Evolutionary conservation across 2,797 vertebrate genomes (phyloP).

Genomic region (Hydrolagus colliei): DNA sequence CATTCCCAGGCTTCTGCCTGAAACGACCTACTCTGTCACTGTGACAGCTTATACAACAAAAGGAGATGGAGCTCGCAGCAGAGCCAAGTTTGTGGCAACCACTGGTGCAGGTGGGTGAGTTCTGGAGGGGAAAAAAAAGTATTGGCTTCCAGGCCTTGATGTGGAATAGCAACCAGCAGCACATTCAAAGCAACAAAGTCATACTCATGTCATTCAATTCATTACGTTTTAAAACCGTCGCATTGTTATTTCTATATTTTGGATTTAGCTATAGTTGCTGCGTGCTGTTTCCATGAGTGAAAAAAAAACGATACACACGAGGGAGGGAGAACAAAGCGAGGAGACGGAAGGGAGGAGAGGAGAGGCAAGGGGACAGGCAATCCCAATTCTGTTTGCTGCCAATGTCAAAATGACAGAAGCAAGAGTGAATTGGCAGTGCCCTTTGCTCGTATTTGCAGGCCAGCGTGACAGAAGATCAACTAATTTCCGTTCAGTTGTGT

Average conservation of each 20-base stretch:
- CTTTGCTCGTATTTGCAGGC: background rate
- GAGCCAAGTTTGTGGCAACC: constrained; percentile 87
- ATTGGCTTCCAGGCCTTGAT: background rate
- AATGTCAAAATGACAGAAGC: background rate
- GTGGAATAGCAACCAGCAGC: background rate
- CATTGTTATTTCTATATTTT: background rate
- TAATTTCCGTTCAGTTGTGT: background rate
- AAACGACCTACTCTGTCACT: constrained; percentile 90
- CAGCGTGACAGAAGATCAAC: background rate
- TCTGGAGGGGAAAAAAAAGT: background rate
- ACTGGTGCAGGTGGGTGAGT: constrained; percentile 84
- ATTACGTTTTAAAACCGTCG: background rate
- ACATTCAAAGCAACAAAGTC: background rate
- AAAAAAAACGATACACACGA: no score
- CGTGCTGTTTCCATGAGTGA: background rate
- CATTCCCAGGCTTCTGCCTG: constrained; percentile 85
- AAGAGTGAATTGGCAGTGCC: background rate
- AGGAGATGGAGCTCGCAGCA: constrained; percentile 95
- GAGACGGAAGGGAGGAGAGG: no score
- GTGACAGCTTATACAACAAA: constrained; percentile 96
- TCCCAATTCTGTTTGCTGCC: background rate
- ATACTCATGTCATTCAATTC: background rate
- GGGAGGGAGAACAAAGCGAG: no score
- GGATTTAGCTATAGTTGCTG: no score
- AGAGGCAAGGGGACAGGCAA: background rate